These are phyloP conservation scores for Drosophila ercepeae DNA, from an alignment of 1,140 invertebrate species.

Conservation along the genomic window DNA sequence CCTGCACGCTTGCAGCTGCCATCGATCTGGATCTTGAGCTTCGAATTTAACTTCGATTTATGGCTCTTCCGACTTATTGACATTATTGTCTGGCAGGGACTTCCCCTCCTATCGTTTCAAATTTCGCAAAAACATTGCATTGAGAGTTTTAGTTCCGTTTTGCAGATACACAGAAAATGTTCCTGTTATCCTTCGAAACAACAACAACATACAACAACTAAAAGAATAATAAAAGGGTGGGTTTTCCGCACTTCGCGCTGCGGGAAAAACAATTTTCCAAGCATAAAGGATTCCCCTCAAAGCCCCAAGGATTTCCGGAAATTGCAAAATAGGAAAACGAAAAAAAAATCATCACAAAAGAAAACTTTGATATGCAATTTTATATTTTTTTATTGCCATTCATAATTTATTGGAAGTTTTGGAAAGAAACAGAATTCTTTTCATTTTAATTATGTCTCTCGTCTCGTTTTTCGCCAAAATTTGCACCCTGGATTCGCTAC, in stretches of 20 bases:
- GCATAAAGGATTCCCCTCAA: background rate
- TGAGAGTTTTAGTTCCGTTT: slow-evolving; percentile 1
- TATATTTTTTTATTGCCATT: background rate
- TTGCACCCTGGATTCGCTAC: slow-evolving; percentile 59
- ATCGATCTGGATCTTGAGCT: slow-evolving; percentile 27
- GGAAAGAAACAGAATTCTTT: no score
- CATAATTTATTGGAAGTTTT: background rate
- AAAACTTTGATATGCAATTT: background rate
- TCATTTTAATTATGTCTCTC: background rate
- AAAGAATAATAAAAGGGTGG: background rate
- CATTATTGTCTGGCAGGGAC: slow-evolving; percentile 26
- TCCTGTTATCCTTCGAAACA: slow-evolving; percentile 7
- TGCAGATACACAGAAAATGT: slow-evolving; percentile 8
- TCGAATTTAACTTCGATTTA: slow-evolving; percentile 30
- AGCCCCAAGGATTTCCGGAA: background rate
- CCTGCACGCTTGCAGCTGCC: slow-evolving; percentile 39
- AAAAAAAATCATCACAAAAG: background rate
- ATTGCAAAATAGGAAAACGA: background rate
- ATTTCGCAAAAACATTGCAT: slow-evolving; percentile 29
- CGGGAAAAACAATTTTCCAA: slow-evolving; percentile 1
- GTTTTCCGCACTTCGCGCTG: background rate
- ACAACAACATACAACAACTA: background rate
- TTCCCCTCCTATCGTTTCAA: slow-evolving; percentile 6
- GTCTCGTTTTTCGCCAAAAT: slow-evolving; percentile 5
- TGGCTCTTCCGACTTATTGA: slow-evolving; percentile 58